These are phyloP conservation scores for Drosophila pruinosa DNA, from an alignment of 1,140 invertebrate species.

Conservation along the genomic window DNA sequence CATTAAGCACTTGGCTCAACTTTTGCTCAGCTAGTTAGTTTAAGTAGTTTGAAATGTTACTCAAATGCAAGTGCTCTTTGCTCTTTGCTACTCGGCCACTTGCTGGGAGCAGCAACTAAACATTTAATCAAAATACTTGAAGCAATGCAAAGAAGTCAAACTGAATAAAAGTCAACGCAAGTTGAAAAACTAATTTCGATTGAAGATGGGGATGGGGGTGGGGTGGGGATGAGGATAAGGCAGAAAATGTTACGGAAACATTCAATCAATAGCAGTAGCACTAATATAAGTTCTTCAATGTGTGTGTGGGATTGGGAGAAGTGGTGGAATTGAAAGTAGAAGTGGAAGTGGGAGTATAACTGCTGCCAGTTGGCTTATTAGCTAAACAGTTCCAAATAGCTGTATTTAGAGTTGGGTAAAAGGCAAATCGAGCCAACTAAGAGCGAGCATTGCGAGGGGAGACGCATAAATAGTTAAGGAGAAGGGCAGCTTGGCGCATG, in stretches of 20 bases:
- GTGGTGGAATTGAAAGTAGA: neutral
- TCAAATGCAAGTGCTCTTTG: neutral
- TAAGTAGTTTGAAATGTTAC: neutral
- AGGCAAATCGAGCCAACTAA: neutral
- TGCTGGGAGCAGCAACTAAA: too few species aligned
- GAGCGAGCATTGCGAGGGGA: neutral
- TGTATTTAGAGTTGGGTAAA: constrained; percentile 10
- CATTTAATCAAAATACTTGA: constrained; percentile 12
- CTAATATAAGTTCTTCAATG: neutral
- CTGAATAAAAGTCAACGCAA: constrained; percentile 5
- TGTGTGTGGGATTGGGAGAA: neutral
- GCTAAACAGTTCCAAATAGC: constrained; percentile 30
- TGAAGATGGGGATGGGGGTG: neutral
- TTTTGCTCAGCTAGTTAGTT: neutral
- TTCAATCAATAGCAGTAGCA: constrained; percentile 5
- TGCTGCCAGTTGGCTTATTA: constrained; percentile 28
- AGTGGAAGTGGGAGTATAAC: neutral
- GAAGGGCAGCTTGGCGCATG: neutral
- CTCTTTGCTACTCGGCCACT: too few species aligned
- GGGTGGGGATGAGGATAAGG: neutral
- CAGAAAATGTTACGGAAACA: neutral
- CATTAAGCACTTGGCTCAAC: neutral
- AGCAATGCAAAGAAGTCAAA: neutral
- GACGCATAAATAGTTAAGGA: constrained; percentile 25
- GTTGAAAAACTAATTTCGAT: constrained; percentile 4